Percentiles rank a stretch among this genome's conserved stretches.
phyloP scores from a whole-genome alignment of 2,797 vertebrate genomes.

The Leontocebus nigricollis region DNA sequence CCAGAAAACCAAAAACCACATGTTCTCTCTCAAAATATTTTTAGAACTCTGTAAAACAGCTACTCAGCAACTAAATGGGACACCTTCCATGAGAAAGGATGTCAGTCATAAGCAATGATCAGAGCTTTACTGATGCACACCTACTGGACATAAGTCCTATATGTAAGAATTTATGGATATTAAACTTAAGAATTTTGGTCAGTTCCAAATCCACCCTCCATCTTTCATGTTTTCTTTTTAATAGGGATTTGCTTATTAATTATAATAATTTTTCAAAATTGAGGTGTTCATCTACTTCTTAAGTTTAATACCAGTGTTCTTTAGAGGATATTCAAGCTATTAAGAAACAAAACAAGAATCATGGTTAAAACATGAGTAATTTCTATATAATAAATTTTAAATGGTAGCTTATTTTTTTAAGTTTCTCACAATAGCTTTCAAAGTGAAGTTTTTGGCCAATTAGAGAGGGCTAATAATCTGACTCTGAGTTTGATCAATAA shows the following conservation, averaged over 20 bases:
- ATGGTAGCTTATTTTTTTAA: neutral
- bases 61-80: neutral
- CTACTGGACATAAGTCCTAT: neutral
- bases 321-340: neutral
- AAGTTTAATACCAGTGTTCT: neutral
- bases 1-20: no score
- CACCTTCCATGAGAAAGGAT: neutral
- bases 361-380: neutral
- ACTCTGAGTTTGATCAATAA: neutral
- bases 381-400: neutral
- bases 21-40: neutral
- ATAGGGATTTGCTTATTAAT: neutral
- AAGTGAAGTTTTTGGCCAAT: neutral
- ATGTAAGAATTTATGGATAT: neutral
- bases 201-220: neutral
- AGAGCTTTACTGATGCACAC: neutral
- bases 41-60: neutral
- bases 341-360: neutral
- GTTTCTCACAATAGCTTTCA: neutral
- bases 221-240: neutral
- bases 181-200: neutral
- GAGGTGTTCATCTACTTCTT: neutral
- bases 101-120: neutral
- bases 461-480: neutral
- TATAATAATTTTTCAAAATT: neutral